phyloP scores from a whole-genome alignment of 2,888 invertebrate genomes.

The Tetheella fluctuosa region DNA sequence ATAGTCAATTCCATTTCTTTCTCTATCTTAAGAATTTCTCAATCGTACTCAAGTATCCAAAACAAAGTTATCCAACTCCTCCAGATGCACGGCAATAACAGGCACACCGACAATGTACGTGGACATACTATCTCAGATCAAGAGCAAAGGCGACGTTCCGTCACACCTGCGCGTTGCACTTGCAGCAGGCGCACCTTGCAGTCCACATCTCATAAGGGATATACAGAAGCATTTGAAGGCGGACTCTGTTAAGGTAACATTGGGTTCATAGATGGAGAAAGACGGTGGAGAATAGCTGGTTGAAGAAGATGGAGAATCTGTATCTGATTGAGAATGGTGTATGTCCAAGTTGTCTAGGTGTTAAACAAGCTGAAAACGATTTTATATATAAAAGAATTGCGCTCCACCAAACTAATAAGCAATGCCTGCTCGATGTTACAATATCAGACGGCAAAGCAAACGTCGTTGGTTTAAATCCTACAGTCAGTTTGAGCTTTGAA shows the following conservation, averaged over 20 bases:
- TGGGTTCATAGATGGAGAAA: background rate
- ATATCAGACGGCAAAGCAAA: too few relatives aligned
- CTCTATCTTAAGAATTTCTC: too few relatives aligned
- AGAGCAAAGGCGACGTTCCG: constrained; percentile 67
- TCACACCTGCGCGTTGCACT: constrained; percentile 80
- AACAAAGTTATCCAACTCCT: too few relatives aligned
- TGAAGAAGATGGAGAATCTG: background rate
- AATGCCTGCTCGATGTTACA: too few relatives aligned
- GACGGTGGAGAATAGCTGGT: background rate
- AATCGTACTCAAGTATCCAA: too few relatives aligned
- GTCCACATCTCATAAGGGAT: constrained; percentile 85
- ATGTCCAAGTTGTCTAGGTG: too few relatives aligned
- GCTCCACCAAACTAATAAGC: too few relatives aligned
- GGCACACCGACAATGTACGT: constrained; percentile 96
- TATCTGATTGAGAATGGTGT: background rate
- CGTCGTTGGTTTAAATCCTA: too few relatives aligned
- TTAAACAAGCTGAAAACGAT: too few relatives aligned
- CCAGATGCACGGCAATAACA: constrained; percentile 88
- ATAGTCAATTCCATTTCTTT: too few relatives aligned
- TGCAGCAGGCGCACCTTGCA: constrained; percentile 91
- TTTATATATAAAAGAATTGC: too few relatives aligned
- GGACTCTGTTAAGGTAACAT: constrained; percentile 77
- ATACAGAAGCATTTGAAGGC: constrained; percentile 80
- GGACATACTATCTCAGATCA: constrained; percentile 84
- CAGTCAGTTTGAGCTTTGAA: too few relatives aligned